Conservation (phyloP, 2,797 vertebrate species). For the Mormyrus hasselquistii region DNA sequence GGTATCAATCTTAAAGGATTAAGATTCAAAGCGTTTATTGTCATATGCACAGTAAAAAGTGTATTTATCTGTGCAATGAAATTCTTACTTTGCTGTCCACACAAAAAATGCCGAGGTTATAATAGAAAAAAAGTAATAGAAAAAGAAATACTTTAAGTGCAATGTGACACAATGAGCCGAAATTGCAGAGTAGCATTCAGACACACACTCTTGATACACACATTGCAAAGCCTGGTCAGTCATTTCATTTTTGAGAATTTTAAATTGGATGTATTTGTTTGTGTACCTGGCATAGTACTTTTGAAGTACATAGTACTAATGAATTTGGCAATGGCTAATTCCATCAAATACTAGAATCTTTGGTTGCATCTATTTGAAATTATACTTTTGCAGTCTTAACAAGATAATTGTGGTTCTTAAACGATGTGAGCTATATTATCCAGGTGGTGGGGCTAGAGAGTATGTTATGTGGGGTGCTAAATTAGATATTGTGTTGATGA, state of each 20-base stretch:
- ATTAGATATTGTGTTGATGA: neutral
- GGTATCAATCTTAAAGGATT: neutral
- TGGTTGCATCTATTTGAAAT: neutral
- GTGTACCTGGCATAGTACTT: neutral
- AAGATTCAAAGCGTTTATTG: too few species aligned
- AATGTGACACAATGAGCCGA: neutral
- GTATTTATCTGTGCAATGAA: too few species aligned
- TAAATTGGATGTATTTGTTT: neutral
- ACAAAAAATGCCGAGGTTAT: too few species aligned
- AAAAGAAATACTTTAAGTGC: too few species aligned
- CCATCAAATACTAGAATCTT: neutral
- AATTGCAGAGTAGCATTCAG: neutral
- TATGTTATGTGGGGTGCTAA: neutral
- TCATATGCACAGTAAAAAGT: too few species aligned
- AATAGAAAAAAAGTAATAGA: too few species aligned
- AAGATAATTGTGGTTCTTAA: neutral
- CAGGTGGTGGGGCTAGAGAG: neutral
- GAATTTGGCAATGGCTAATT: neutral
- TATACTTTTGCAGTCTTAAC: neutral
- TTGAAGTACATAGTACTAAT: neutral
- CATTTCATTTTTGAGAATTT: neutral
- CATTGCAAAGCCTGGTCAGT: neutral
- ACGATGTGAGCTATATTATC: neutral
- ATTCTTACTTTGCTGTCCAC: too few species aligned
- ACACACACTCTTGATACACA: neutral